Conservation (phyloP, 2,113 vertebrate species). For the Petromus typicus region DNA sequence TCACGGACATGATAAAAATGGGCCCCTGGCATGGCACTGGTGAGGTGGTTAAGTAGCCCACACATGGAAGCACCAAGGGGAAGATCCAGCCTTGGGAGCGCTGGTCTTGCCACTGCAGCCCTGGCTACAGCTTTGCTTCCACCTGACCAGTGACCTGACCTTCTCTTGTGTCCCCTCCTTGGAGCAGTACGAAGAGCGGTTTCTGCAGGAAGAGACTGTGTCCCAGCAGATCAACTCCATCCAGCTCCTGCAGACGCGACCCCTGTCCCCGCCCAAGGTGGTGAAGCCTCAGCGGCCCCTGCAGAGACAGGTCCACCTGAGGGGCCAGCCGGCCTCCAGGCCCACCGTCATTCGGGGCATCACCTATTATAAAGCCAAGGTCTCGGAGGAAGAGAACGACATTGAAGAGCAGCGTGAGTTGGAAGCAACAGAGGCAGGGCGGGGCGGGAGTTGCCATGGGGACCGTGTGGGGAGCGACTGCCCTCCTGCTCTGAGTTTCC, state of each 20-base stretch:
- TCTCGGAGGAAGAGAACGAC: constrained; percentile 91
- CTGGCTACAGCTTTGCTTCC: neutral
- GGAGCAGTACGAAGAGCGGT: constrained; percentile 90
- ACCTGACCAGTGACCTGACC: neutral
- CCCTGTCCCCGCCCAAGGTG: constrained; percentile 69
- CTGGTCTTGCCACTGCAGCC: neutral
- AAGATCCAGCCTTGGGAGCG: no score
- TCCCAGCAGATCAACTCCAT: constrained; percentile 85
- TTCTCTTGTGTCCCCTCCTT: constrained; percentile 66
- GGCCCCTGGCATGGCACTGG: neutral
- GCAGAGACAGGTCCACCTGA: constrained; percentile 81
- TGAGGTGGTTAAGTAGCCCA: no score
- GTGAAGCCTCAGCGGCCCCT: constrained; percentile 79
- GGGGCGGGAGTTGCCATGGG: neutral
- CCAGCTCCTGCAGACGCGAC: constrained; percentile 75
- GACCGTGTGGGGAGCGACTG: neutral
- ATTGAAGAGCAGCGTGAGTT: constrained; percentile 94
- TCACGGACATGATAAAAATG: neutral
- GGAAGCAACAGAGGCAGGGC: neutral
- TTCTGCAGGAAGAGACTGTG: constrained; percentile 86
- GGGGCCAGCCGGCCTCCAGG: constrained; percentile 85
- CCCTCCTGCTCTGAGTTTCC: no score
- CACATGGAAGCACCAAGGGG: rapidly evolving
- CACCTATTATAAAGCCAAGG: constrained; percentile 97
- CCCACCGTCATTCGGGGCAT: constrained; percentile 94